Base-by-base conservation (phyloP, 1,140 invertebrate species). In the Diprion similis region DNA sequence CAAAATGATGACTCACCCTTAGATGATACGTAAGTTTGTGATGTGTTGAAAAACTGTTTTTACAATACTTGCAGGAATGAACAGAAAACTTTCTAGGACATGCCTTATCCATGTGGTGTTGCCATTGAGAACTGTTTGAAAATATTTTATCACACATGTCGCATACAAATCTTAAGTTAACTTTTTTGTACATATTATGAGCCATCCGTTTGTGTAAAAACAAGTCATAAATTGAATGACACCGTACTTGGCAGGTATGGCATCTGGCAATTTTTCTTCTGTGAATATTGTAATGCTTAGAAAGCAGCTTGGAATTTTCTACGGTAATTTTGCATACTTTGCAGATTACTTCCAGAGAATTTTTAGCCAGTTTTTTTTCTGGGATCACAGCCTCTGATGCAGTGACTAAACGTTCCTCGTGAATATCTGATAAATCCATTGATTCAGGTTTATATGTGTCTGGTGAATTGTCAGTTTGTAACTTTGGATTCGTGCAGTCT, bases 61-160 rank as follows among this genome's bases (percentile, higher is more conserved):
- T 71, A 17, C 80, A 81, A 71, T 80, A 83, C 71, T 81, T 82
- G 67, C 82, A 83, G 10, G 74, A 75, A 72, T 78, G 77, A 71
- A 66, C 76, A 3, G 76, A 76, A 64, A 78, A 78, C 46, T 78
- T 79, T 48, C 77, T 73, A 19, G 79, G 77, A 47, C 79, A 81
- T 18, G 77, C 73, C 19, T 79, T 77, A 19, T 75, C 73, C 65
- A 80, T 78, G 47, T 83, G 80, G 68, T 74, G 70, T 47, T 79
- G 77, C 78, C 78, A 80, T 37, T 81, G 77, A 78, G 79, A 83
- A 48, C 76, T 78, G 24, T 80, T 80, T 0, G 80, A 77, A n/a
- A 81, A 82, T 18, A 79, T 78, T 67, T 79, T 82, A 4, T 79
- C 79, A 47, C 82, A 83, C 15, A 78, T 77, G 0, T 82, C 79